Percentiles rank a stretch among this genome's conserved stretches.
phyloP scores from a whole-genome alignment of 1,140 invertebrate species.

The Gerris buenoi region DNA sequence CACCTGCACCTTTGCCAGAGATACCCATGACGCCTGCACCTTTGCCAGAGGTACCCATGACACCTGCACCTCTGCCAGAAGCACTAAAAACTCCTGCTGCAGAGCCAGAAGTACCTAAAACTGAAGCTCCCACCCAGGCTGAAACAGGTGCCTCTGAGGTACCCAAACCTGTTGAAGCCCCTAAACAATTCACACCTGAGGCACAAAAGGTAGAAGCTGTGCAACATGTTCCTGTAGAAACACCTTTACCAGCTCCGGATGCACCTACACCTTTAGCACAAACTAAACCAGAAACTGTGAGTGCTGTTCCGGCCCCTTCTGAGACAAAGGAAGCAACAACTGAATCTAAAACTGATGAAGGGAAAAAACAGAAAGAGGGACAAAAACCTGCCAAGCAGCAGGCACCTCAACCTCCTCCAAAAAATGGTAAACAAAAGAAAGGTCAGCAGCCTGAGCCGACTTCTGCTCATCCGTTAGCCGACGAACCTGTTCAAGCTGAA shows the following conservation, averaged over 20 bases:
- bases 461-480: not conserved
- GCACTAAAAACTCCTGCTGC: not conserved
- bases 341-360: not conserved
- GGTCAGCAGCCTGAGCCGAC: not conserved
- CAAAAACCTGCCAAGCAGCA: not conserved
- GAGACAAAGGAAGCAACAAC: too few relatives aligned
- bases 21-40: not conserved
- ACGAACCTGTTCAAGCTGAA: too few relatives aligned
- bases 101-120: not conserved
- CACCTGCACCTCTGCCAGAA: not conserved
- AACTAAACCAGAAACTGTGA: too few relatives aligned
- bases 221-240: too few relatives aligned
- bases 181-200: not conserved
- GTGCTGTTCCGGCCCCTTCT: too few relatives aligned
- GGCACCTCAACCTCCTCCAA: not conserved
- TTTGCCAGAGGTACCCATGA: not conserved
- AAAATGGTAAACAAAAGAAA: not conserved
- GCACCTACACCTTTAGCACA: not conserved
- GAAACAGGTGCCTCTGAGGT: not conserved
- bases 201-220: too few relatives aligned
- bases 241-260: not conserved
- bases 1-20: not conserved
- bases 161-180: not conserved
- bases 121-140: not conserved
- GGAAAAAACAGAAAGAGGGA: not conserved